A percentile compares a stretch with the other conserved stretches of the same genome.
phyloP scores from a whole-genome alignment of 2,113 vertebrate genomes.

The Microtus oregoni region DNA sequence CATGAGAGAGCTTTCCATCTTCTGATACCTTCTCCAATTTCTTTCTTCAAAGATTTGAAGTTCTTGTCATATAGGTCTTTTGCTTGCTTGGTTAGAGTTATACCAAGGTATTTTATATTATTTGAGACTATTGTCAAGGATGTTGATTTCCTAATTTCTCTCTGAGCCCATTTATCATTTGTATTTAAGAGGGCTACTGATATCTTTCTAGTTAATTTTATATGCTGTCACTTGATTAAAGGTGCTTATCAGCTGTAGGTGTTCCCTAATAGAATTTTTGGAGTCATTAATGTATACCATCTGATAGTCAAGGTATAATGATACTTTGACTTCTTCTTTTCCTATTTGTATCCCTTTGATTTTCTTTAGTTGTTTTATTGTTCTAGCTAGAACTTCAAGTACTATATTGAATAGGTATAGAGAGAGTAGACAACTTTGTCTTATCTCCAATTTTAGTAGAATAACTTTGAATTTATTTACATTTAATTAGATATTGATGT shows the following conservation, averaged over 20 bases:
- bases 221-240: background rate
- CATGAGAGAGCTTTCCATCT: background rate
- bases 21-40: background rate
- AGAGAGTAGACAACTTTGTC: background rate
- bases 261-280: background rate
- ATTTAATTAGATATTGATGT: background rate
- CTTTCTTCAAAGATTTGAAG: background rate
- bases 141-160: background rate
- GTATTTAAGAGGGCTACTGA: background rate
- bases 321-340: background rate
- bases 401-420: background rate
- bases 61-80: background rate
- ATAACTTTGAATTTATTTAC: background rate
- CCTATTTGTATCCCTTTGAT: background rate
- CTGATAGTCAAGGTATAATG: background rate
- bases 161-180: background rate
- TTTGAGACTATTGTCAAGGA: background rate
- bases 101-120: background rate
- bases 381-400: background rate
- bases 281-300: background rate
- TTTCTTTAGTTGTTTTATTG: background rate
- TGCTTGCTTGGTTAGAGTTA: background rate
- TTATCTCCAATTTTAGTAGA: background rate
- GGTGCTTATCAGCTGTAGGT: background rate
- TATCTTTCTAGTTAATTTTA: background rate